Base-by-base conservation (phyloP, 2,888 invertebrate species). In the Tolmerus cingulatus region DNA sequence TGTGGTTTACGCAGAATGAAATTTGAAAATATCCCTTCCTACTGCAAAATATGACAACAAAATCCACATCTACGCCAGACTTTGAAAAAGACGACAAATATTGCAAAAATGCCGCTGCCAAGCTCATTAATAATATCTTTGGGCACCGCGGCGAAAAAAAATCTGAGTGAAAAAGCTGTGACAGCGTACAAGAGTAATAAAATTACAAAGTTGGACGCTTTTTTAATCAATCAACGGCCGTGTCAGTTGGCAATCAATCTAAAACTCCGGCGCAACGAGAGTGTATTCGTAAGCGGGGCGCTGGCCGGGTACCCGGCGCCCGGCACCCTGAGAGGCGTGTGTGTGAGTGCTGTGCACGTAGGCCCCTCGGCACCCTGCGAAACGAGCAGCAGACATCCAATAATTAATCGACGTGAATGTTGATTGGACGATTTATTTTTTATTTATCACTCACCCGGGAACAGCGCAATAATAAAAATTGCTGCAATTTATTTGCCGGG, bases 341-440 rank as follows among this genome's bases (percentile, higher is more conserved):
- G 40, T 7, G 9, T 57, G 19, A 23, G 57, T 34, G 34, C 4
- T 66, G 23, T 4, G 51, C 12, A 16, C 55, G 34, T 55, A 55
- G 55, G 55, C 30, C 16, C 16, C 55, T 30, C 51, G 12, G 34
- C 14, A 55, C 40, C 51, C 46, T 51, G 46, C 19, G 66, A 84
- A 84, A 74, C 40, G 40, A 84, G 23, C 74, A 74, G 74, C 85
- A 85, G 74, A 74, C 74, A 46, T 85, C 46, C 85, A 43, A 74
- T 86, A 86, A 86, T 86, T 86, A 78, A 86, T 86, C 77, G 78
- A 86, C 86, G 77, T 51, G 86, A 78, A 86, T 86, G 86, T 86
- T 86, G 86, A 86, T 86, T 86, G 86, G 86, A 76, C 86, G 86
- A 86, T 86, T 86, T 86, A 86, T 86, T 78, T 86, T 78, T 86